Conservation (phyloP, 2,888 invertebrate species). For the Xestia c-nigrum region DNA sequence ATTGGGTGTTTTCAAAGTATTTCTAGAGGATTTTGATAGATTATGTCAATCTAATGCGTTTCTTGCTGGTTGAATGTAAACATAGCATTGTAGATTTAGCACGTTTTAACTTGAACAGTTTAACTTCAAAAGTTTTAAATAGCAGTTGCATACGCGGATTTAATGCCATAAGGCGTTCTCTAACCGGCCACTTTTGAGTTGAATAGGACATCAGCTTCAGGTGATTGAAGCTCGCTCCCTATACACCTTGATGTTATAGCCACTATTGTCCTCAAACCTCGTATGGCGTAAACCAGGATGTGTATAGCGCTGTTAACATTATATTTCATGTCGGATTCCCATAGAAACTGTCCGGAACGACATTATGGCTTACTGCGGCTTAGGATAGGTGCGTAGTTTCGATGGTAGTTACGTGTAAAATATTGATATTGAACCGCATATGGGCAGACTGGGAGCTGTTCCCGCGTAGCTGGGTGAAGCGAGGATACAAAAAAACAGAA, state of each 20-base stretch:
- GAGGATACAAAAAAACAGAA: background rate
- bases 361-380: slow-evolving; percentile 31
- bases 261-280: background rate
- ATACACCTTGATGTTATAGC: background rate
- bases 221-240: background rate
- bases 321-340: slow-evolving; percentile 49
- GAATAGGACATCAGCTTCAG: background rate
- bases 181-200: background rate
- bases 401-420: slow-evolving; percentile 37
- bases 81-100: no score
- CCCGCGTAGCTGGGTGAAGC: background rate
- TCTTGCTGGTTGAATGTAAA: no score
- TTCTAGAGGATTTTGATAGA: no score
- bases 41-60: no score
- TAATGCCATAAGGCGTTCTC: background rate
- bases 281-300: slow-evolving; percentile 21
- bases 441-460: slow-evolving; percentile 1
- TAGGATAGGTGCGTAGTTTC: slow-evolving; percentile 38
- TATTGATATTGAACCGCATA: slow-evolving; percentile 40
- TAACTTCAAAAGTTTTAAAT: no score
- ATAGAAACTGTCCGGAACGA: slow-evolving; percentile 22
- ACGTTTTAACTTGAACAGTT: no score
- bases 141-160: background rate
- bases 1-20: no score
- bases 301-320: slow-evolving; percentile 28